Evolutionary conservation across 1,140 invertebrate genomes (phyloP).

Genomic region (Pseudomyrmex cubaensis): DNA sequence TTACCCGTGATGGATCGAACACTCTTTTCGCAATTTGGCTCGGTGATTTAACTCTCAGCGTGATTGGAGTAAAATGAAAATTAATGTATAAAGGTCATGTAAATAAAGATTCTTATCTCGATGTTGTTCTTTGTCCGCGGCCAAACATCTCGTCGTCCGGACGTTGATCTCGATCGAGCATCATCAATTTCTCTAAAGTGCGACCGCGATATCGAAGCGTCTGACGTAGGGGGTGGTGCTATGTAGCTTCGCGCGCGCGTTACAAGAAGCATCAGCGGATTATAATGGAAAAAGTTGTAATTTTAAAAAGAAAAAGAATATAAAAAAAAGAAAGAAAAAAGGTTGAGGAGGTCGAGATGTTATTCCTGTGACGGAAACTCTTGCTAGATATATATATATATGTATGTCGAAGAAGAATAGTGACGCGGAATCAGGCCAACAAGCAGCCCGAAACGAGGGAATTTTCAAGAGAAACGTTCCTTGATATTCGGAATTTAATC

Average conservation of each 20-base stretch:
- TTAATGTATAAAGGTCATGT: not conserved
- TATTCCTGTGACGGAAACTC: conserved; percentile 27
- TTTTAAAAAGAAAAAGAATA: not conserved
- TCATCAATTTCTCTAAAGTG: conserved; percentile 17
- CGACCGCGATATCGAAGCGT: not conserved
- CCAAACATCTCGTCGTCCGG: conserved; percentile 19
- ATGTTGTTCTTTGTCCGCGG: conserved; percentile 24
- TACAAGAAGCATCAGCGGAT: no score
- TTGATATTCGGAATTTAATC: conserved; percentile 69
- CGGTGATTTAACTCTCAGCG: not conserved
- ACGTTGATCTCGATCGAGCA: conserved; percentile 33
- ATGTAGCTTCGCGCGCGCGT: not conserved
- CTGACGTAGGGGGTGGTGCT: not conserved
- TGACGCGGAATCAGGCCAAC: conserved; percentile 27
- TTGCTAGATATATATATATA: conserved; percentile 21
- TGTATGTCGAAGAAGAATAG: conserved; percentile 13
- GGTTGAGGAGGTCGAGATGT: conserved; percentile 1
- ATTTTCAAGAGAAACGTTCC: conserved; percentile 24
- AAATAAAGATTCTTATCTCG: conserved; percentile 27
- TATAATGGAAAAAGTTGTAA: not conserved
- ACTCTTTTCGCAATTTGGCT: not conserved
- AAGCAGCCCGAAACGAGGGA: conserved; percentile 38
- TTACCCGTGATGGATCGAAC: not conserved
- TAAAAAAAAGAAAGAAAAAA: conserved; percentile 1
- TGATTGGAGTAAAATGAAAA: conserved; percentile 23